Base-by-base conservation (phyloP, 2,888 invertebrate species). In the Xylota segnis region DNA sequence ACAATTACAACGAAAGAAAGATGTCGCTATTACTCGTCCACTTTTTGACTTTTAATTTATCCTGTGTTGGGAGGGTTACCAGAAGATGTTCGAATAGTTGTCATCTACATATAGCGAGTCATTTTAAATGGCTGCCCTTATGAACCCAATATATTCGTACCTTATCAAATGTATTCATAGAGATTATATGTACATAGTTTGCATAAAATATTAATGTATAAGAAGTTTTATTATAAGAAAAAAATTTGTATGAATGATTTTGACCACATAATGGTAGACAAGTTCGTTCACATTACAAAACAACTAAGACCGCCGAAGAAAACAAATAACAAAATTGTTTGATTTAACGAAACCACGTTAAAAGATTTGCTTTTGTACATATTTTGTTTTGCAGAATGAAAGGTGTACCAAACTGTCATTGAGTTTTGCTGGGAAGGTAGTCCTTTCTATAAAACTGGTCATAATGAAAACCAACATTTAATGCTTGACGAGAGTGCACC, bases 391-490 rank as follows among this genome's bases (percentile, higher is more conserved):
- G 27, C 12, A 16, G 9, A 6, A 12, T 27, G 16, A 34, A 32
- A 45, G 45, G 29, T 75, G 75, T 65, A 65, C 56, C 45, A 43
- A 56, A 18, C 63, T 56, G n/a, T 18, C 37, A 50, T 54, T 54
- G 40, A 63, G 54, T 23, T 61, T 45, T 16, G 18, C 32, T 10
- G n/a, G 14, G 12, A 27, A 66, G 23, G 34, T 14, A 14, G 10
- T 40, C 12, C 50, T 52, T 2, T 14, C 5, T n/a, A 9, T 52
- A 10, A 40, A 29, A 56, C 9, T 23, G 5, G 9, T 52, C 63
- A 66, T 71, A 77, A 71, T 66, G 72, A 61, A 83, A 83, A 45
- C 78, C 59, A 77, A 54, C 72, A 72, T 77, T 77, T 59, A 83
- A 78, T 68, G 78, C 68, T 66, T 58, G 77, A 72, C 52, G 58